phyloP scores from a whole-genome alignment of 2,888 invertebrate genomes.

The Macrosiphum euphorbiae region DNA sequence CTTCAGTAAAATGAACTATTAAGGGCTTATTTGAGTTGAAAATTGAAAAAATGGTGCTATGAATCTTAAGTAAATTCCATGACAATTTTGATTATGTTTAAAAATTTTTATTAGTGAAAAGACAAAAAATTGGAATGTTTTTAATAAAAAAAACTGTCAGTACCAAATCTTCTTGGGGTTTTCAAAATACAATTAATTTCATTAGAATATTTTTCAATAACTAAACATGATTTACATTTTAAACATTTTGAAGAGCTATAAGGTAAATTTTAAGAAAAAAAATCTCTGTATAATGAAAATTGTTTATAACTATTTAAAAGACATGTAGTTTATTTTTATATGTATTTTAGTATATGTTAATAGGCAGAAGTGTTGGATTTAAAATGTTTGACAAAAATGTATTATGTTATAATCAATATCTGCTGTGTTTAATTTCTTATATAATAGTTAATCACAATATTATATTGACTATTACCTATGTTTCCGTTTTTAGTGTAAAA shows the following conservation, averaged over 20 bases:
- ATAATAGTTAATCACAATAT: neutral
- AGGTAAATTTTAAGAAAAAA: neutral
- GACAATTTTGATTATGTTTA: neutral
- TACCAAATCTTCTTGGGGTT: neutral
- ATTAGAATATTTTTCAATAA: neutral
- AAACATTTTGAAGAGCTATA: neutral
- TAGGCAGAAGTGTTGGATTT: too few relatives aligned
- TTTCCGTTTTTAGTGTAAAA: neutral
- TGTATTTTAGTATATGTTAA: too few relatives aligned
- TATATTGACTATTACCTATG: neutral
- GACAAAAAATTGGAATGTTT: neutral
- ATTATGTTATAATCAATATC: too few relatives aligned
- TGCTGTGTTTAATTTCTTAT: neutral
- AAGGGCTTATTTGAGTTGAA: neutral
- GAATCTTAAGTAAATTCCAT: neutral
- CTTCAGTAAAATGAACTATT: neutral
- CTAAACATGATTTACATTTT: neutral
- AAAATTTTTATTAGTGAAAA: neutral
- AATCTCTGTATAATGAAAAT: neutral
- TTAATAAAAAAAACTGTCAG: neutral
- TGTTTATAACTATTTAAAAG: too few relatives aligned
- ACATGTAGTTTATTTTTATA: too few relatives aligned
- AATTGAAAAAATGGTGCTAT: neutral
- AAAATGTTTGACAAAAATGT: too few relatives aligned
- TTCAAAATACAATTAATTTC: neutral